Conservation (phyloP, 2,888 invertebrate genomes). For the Allophyes oxyacanthae region DNA sequence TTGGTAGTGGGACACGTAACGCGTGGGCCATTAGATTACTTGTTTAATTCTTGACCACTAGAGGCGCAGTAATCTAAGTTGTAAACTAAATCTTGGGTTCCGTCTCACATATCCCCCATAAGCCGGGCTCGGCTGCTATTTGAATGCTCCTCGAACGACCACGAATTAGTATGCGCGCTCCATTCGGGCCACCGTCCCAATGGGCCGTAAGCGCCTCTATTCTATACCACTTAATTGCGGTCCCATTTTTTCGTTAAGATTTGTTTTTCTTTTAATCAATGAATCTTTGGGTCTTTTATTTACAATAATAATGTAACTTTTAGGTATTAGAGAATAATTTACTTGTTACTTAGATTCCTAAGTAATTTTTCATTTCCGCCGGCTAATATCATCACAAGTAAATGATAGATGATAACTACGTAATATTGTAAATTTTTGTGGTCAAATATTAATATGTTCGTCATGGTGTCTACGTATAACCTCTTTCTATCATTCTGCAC, state of each 20-base stretch:
- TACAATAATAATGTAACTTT: no score
- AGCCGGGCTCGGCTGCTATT: constrained; percentile 83
- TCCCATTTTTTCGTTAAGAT: constrained; percentile 45
- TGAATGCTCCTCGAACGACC: constrained; percentile 84
- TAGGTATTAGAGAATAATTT: no score
- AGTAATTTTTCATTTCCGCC: not conserved
- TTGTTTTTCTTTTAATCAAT: constrained; percentile 33
- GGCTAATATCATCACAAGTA: not conserved
- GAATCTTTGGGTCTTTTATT: not conserved
- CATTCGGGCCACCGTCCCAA: constrained; percentile 81
- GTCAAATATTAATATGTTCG: no score
- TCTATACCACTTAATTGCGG: constrained; percentile 62
- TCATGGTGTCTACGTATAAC: not conserved
- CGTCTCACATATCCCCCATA: constrained; percentile 88
- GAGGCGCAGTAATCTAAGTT: constrained; percentile 83
- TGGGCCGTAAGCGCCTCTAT: constrained; percentile 77
- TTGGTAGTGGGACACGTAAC: constrained; percentile 68
- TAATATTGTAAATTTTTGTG: no score
- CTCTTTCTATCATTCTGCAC: not conserved
- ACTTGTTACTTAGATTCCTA: no score
- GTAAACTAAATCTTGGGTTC: constrained; percentile 87
- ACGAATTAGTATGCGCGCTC: constrained; percentile 88
- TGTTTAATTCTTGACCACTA: constrained; percentile 88
- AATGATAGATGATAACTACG: no score
- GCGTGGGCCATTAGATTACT: constrained; percentile 80